Evolutionary conservation across 2,797 vertebrate genomes (phyloP).

Genomic region (Enteromius fasciolatus): DNA sequence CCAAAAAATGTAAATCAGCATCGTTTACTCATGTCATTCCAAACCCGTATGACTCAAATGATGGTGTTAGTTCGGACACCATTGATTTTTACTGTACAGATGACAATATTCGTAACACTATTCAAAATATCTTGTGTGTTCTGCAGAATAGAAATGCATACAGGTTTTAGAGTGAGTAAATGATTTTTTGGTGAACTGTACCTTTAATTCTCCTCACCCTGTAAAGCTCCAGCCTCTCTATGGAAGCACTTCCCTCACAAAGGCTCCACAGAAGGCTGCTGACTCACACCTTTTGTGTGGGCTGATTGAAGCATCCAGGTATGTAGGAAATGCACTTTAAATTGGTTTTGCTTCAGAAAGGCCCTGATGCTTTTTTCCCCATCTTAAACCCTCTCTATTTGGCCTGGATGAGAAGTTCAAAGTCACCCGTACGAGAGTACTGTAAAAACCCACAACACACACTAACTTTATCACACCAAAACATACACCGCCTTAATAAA

Average conservation of each 20-base stretch:
- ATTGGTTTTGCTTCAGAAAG: slow-evolving; percentile 28
- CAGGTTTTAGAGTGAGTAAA: not conserved
- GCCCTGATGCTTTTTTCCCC: not conserved
- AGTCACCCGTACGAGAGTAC: not conserved
- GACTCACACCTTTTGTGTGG: slow-evolving; percentile 44
- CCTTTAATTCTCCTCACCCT: not conserved
- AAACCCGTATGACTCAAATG: not conserved
- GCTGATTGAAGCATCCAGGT: slow-evolving; percentile 39
- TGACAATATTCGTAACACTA: not conserved
- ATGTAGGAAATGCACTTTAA: slow-evolving; percentile 18
- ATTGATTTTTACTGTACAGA: too few species aligned
- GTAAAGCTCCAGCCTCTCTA: not conserved
- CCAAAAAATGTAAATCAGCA: not conserved
- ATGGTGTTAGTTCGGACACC: not conserved
- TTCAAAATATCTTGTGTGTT: not conserved
- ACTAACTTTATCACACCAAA: slow-evolving; percentile 1
- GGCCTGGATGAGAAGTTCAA: not conserved
- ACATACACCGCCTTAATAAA: slow-evolving; percentile 36
- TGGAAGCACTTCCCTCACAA: slow-evolving; percentile 3
- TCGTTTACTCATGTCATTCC: not conserved
- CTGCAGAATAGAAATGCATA: not conserved
- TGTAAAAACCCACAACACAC: not conserved
- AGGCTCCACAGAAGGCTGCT: slow-evolving; percentile 23
- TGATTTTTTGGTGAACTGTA: not conserved
- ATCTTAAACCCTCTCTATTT: slow-evolving; percentile 21